A percentile compares a stretch with the other conserved stretches of the same genome.
phyloP scores from a whole-genome alignment of 2,888 invertebrate genomes.

The Idaea biselata region DNA sequence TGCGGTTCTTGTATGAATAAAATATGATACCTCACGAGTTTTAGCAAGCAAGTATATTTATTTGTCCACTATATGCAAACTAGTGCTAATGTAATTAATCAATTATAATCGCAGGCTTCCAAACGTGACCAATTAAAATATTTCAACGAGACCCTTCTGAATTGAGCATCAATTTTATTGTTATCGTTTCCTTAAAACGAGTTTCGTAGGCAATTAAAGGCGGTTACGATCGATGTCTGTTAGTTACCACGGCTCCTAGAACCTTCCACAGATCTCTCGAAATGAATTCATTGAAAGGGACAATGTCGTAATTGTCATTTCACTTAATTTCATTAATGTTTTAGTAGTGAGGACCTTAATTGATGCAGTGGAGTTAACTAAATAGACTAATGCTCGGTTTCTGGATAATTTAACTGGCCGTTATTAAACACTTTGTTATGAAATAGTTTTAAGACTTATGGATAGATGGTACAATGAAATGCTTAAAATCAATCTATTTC shows the following conservation, averaged over 20 bases:
- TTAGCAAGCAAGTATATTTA: conserved; percentile 34
- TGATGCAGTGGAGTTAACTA: not conserved
- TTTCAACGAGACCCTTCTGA: conserved; percentile 21
- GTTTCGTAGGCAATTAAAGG: conserved; percentile 26
- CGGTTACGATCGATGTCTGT: conserved; percentile 10
- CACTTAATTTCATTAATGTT: not conserved
- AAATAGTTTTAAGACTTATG: too few relatives aligned
- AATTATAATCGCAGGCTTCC: conserved; percentile 20
- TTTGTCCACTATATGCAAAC: conserved; percentile 16
- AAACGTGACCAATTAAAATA: conserved; percentile 23
- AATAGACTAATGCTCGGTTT: not conserved
- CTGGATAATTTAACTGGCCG: too few relatives aligned
- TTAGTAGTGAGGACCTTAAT: not conserved
- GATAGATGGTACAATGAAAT: too few relatives aligned
- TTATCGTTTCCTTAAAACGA: conserved; percentile 30
- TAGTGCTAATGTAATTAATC: conserved; percentile 29
- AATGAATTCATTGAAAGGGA: not conserved
- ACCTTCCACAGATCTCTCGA: not conserved
- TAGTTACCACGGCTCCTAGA: conserved; percentile 2
- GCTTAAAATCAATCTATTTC: too few relatives aligned
- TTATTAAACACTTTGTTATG: too few relatives aligned
- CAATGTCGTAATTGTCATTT: not conserved
- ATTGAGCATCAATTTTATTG: conserved; percentile 29
- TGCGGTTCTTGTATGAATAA: conserved; percentile 38
- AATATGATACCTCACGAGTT: conserved; percentile 41